Evolutionary conservation across 2,113 vertebrate species (phyloP), one percentile per base, ranked within the genome.

Genomic region (Myrmecobius fasciatus): DNA sequence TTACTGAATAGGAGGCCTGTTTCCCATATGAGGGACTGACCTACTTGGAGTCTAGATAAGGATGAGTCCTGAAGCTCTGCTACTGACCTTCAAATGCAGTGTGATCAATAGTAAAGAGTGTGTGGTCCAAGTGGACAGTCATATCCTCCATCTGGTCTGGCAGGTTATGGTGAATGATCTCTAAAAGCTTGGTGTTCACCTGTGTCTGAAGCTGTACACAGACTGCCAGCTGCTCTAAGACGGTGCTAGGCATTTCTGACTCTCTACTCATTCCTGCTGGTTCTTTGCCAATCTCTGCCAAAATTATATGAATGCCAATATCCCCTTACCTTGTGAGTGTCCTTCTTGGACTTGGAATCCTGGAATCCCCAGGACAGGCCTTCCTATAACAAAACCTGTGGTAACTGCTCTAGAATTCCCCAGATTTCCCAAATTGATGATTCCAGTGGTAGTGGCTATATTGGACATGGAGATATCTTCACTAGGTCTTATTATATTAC

Each of bases 271-370:
- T n/a, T 93, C 1, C 47, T 0, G 51, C 26, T 46, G 31, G 12
- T 26, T 8, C 1, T 36, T 0, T 0, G 0, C 5, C 4, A 49
- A 26, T 26, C 56, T 47, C 52, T 53, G 48, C 17, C 91, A 60
- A 22, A 94, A 2, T 1, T 90, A n/a, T 1, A 92, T 46, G 7
- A 94, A 0, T 60, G 8, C 11, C 9, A 94, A 46, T 0, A 88
- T 8, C 25, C 28, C 36, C 2, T 12, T 36, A 0, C 31, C 28
- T 8, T 31, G 67, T 46, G 92, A 92, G 0, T 52, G 8, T 0
- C 28, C 3, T 89, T 92, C 3, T 3, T 14, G 48, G 7, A 90
- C 31, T 88, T 25, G 75, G 51, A 17, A 28, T 10, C 9, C 25
- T 10, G 51, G 0, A 25, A 31, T 94, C 4, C 96, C 52, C 52